Evolutionary conservation across 2,888 invertebrate species (phyloP).

Genomic region (Heteropelma amictum): DNA sequence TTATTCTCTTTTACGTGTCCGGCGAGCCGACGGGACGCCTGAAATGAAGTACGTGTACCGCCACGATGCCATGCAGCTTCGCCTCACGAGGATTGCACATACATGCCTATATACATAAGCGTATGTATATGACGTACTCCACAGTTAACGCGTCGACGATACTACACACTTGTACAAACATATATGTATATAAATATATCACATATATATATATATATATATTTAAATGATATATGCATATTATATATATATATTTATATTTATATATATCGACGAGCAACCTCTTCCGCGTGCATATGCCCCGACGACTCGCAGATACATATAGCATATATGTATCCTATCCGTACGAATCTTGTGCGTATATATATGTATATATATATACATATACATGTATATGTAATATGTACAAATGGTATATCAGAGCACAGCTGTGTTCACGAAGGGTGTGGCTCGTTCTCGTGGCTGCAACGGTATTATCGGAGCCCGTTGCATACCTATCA

Average conservation of each 20-base stretch:
- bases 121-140: not conserved
- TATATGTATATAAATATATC: not conserved
- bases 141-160: conserved; percentile 38
- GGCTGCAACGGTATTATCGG: conserved; percentile 75
- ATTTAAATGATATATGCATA: not conserved
- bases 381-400: conserved; percentile 23
- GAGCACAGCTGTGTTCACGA: conserved; percentile 58
- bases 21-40: conserved; percentile 53
- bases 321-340: conserved; percentile 46
- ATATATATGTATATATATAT: conserved; percentile 33
- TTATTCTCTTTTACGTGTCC: conserved; percentile 16
- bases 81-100: conserved; percentile 33
- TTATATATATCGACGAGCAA: conserved; percentile 29
- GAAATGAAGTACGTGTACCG: conserved; percentile 48
- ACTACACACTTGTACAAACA: not conserved
- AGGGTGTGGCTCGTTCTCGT: conserved; percentile 64
- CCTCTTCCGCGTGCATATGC: conserved; percentile 57
- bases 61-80: conserved; percentile 30
- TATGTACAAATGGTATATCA: conserved; percentile 37
- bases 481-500: conserved; percentile 66
- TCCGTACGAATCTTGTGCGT: conserved; percentile 42
- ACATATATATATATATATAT: not conserved
- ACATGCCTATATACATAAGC: not conserved
- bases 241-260: conserved; percentile 33
- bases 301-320: conserved; percentile 47